Evolutionary conservation across 2,113 vertebrate species (phyloP).

Genomic region (Mixornis gularis): DNA sequence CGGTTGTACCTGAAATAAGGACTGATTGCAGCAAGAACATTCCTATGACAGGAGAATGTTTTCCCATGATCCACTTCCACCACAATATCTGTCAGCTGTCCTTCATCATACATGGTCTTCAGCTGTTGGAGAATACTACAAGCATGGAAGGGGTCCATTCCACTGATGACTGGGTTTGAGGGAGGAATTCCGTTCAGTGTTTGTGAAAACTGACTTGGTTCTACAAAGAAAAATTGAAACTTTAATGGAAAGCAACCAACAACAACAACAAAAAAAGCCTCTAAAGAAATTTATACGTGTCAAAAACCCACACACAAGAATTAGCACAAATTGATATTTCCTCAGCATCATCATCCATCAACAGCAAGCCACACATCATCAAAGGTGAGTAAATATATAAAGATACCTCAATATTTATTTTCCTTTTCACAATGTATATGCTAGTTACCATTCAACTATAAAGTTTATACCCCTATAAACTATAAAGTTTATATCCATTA

Average conservation of each 20-base stretch:
- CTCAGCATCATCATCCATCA: background rate
- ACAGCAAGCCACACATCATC: background rate
- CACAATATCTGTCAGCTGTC: constrained; percentile 95
- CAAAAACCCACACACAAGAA: accelerated
- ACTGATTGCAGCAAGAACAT: constrained; percentile 98
- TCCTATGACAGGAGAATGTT: constrained; percentile 95
- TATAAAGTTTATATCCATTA: background rate
- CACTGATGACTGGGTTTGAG: constrained; percentile 78
- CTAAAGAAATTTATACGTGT: accelerated
- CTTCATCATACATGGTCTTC: constrained; percentile 94
- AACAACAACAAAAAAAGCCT: background rate
- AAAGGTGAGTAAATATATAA: background rate
- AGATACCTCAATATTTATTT: background rate
- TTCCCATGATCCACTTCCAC: constrained; percentile 97
- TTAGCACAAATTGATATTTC: background rate
- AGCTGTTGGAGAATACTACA: constrained; percentile 96
- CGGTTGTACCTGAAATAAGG: constrained; percentile 83
- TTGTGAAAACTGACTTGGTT: constrained; percentile 93
- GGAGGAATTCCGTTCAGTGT: constrained; percentile 88
- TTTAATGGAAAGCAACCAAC: background rate
- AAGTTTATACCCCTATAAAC: background rate
- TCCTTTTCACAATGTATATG: background rate
- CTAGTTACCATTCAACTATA: background rate
- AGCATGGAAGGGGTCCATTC: constrained; percentile 92
- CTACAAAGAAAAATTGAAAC: constrained; percentile 68